phyloP scores from a whole-genome alignment of 2,888 invertebrate species.

The Pollenia labialis region DNA sequence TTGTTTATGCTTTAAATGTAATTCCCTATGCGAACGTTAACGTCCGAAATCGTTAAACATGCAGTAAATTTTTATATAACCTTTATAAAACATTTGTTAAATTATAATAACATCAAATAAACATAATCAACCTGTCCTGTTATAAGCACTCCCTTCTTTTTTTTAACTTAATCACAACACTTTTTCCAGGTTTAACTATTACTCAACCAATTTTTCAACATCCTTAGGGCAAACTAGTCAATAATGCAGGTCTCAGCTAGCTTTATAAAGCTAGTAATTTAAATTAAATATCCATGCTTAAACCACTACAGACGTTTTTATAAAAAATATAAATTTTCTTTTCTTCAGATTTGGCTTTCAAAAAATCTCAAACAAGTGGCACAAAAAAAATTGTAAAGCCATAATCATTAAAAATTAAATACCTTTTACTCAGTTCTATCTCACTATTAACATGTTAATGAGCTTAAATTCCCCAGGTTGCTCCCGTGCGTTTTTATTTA shows the following conservation, averaged over 20 bases:
- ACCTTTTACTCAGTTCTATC: slow-evolving; percentile 65
- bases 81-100: too few species aligned
- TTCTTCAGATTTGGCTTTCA: neutral
- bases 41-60: too few species aligned
- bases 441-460: slow-evolving; percentile 64
- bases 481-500: neutral
- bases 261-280: slow-evolving; percentile 23
- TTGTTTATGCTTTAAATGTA: too few species aligned
- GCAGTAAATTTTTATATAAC: too few species aligned
- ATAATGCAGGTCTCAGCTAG: neutral
- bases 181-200: too few species aligned
- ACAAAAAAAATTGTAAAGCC: slow-evolving; percentile 12
- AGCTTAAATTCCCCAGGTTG: neutral
- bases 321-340: slow-evolving; percentile 23
- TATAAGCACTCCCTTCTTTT: too few species aligned
- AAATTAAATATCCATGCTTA: slow-evolving; percentile 38
- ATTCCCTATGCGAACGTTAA: too few species aligned
- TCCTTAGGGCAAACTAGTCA: neutral
- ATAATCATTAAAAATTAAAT: slow-evolving; percentile 51
- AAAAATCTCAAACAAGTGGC: slow-evolving; percentile 23
- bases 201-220: too few species aligned
- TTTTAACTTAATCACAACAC: too few species aligned
- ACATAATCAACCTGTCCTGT: too few species aligned
- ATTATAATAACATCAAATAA: too few species aligned
- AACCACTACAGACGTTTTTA: neutral